Percentiles rank a stretch among this genome's conserved stretches.
Conservation (phyloP, 2,888 invertebrate species). For the Cosmia pyralina region DNA sequence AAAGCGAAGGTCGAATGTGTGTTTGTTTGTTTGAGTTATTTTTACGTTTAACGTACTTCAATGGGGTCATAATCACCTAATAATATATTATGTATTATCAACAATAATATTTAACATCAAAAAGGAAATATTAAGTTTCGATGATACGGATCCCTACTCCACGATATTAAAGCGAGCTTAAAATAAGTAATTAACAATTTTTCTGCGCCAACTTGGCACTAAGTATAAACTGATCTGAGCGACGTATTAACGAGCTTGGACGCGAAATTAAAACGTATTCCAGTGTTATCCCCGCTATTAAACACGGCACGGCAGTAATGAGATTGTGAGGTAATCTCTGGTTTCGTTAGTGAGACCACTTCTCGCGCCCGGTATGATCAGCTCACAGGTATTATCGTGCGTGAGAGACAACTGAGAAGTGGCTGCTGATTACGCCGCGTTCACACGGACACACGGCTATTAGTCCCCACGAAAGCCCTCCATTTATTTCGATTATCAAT, state of each 20-base stretch:
- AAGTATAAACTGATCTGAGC: slow-evolving; percentile 65
- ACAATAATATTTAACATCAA: background rate
- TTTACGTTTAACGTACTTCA: background rate
- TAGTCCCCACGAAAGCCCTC: slow-evolving; percentile 77
- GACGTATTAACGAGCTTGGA: slow-evolving; percentile 69
- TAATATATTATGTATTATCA: background rate
- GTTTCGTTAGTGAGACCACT: slow-evolving; percentile 77
- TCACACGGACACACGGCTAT: slow-evolving; percentile 79
- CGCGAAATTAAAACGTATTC: slow-evolving; percentile 78
- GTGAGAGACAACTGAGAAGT: slow-evolving; percentile 85
- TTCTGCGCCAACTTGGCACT: slow-evolving; percentile 56
- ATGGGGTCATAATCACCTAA: background rate
- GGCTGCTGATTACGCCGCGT: slow-evolving; percentile 82
- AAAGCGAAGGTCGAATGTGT: slow-evolving; percentile 9
- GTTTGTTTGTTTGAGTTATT: slow-evolving; percentile 1
- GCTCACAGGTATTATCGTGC: slow-evolving; percentile 78
- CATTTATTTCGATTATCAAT: slow-evolving; percentile 86
- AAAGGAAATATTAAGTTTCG: background rate
- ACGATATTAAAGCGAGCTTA: slow-evolving; percentile 41
- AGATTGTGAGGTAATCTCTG: slow-evolving; percentile 82
- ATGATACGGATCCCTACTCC: slow-evolving; percentile 4
- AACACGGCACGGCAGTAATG: slow-evolving; percentile 76
- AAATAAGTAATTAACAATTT: slow-evolving; percentile 62
- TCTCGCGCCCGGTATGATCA: slow-evolving; percentile 66
- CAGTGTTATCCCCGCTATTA: slow-evolving; percentile 77